Evolutionary conservation across 2,888 invertebrate genomes (phyloP), one percentile per base, ranked within the genome.

Genomic region (Crossocerus cetratus): DNA sequence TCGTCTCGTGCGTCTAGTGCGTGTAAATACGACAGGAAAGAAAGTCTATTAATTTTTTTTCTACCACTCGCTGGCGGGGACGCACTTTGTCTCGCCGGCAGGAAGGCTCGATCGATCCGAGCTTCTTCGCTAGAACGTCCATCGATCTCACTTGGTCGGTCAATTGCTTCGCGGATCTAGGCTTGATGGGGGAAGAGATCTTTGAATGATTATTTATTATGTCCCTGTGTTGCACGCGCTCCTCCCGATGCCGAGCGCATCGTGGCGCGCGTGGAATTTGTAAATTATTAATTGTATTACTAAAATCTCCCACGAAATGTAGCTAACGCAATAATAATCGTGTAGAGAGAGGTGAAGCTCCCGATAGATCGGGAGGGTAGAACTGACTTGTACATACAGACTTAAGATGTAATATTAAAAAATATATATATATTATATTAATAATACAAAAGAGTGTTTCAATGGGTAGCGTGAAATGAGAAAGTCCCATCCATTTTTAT

Each of bases 331-430:
- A 83, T 84, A 77, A 79, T 73, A 80, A 82, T 72, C 59, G 65
- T 75, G 74, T 82, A 81, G 83, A 72, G 83, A 72, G 71, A 81
- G 69, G 59, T 55, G 58, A 8, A 68, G 58, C 76, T 67, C 69
- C 59, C 69, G 49, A 44, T 21, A 44, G 56, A 72, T 53, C 65
- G 76, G 76, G 67, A 77, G 76, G 56, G 64, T 83, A 84, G 85
- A 84, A 86, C 82, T 86, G 85, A 87, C 74, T 84, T 88, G 88
- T 88, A 88, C 72, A 88, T 87, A 88, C 82, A 84, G 85, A 76
- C 32, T 82, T 87, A 87, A 88, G 86, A 73, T 76, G 81, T 86
- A 86, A 86, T 84, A 83, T 84, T 86, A 82, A 84, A 85, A 76
- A 74, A 82, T 69, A 61, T 74, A 78, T 67, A 77, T 77, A 85